Conservation (phyloP, 1,140 invertebrate species). For the Nasonia longicornis region DNA sequence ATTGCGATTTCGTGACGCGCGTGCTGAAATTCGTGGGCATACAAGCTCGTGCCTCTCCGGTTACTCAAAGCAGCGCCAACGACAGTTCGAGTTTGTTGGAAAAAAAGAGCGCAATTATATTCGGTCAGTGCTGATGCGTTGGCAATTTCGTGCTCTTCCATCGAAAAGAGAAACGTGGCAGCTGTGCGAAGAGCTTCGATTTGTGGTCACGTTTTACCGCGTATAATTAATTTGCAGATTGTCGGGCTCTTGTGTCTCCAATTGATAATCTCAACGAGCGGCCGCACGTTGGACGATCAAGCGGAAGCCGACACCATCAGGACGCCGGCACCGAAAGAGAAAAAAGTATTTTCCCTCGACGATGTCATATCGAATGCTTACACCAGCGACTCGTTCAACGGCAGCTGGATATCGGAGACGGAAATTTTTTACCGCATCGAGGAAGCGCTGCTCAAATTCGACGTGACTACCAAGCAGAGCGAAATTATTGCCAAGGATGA, state of each 20-base stretch:
- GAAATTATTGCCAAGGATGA: background rate
- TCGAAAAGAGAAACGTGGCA: no score
- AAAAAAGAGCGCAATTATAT: no score
- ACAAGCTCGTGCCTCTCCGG: no score
- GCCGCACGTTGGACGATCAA: background rate
- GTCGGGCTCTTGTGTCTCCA: slow-evolving; percentile 13
- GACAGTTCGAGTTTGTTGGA: no score
- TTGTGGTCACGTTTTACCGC: no score
- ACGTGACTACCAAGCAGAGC: slow-evolving; percentile 50
- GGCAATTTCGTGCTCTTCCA: no score
- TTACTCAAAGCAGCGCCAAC: no score
- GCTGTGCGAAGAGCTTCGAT: no score
- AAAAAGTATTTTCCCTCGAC: slow-evolving; percentile 54
- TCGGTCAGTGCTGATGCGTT: no score
- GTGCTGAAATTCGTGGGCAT: background rate
- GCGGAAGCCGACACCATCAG: background rate
- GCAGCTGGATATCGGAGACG: slow-evolving; percentile 60
- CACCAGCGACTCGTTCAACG: slow-evolving; percentile 57
- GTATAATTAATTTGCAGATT: slow-evolving; percentile 15
- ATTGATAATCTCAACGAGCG: slow-evolving; percentile 2
- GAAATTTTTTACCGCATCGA: slow-evolving; percentile 55
- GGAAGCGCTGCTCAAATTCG: slow-evolving; percentile 49
- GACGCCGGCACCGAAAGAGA: slow-evolving; percentile 2
- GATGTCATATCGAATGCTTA: slow-evolving; percentile 54
- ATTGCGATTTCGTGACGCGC: background rate